Evolutionary conservation across 2,797 vertebrate species (phyloP).

Genomic region (Cottoperca gobio): DNA sequence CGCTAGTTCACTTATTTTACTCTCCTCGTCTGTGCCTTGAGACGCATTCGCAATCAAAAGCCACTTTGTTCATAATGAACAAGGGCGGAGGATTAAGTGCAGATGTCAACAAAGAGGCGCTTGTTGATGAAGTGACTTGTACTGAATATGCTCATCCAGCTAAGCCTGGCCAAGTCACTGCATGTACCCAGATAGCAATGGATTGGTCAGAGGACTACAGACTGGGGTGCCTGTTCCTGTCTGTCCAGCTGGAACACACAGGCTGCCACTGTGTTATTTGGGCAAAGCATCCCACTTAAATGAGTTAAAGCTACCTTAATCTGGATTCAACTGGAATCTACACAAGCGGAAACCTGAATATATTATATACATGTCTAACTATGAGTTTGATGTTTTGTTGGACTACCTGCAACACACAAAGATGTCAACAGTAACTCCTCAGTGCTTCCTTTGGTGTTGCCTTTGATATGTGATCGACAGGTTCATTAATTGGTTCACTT

Average conservation of each 20-base stretch:
- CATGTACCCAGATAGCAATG: conserved; percentile 33
- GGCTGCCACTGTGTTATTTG: conserved; percentile 38
- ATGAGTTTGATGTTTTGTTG: neutral
- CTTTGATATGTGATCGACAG: conserved; percentile 47
- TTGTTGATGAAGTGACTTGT: conserved; percentile 61
- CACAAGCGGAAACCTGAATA: neutral
- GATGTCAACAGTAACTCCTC: conserved; percentile 9
- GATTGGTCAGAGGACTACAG: conserved; percentile 50
- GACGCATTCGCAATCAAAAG: conserved; percentile 60
- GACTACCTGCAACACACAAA: neutral
- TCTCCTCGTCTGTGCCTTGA: conserved; percentile 24
- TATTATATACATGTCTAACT: neutral
- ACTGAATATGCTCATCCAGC: conserved; percentile 38
- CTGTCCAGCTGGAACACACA: conserved; percentile 65
- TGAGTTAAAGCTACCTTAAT: too few relatives aligned
- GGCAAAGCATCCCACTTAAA: conserved; percentile 16
- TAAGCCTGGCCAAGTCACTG: conserved; percentile 32
- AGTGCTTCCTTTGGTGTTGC: neutral
- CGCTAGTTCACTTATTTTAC: conserved; percentile 15
- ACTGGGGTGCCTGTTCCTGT: conserved; percentile 51
- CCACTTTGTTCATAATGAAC: conserved; percentile 61
- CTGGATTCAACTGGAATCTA: too few relatives aligned
- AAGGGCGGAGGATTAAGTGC: conserved; percentile 56
- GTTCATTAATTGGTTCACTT: conserved; percentile 47
- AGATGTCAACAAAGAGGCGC: conserved; percentile 71